phyloP scores from a whole-genome alignment of 2,113 vertebrate species.

The Eidolon helvum region DNA sequence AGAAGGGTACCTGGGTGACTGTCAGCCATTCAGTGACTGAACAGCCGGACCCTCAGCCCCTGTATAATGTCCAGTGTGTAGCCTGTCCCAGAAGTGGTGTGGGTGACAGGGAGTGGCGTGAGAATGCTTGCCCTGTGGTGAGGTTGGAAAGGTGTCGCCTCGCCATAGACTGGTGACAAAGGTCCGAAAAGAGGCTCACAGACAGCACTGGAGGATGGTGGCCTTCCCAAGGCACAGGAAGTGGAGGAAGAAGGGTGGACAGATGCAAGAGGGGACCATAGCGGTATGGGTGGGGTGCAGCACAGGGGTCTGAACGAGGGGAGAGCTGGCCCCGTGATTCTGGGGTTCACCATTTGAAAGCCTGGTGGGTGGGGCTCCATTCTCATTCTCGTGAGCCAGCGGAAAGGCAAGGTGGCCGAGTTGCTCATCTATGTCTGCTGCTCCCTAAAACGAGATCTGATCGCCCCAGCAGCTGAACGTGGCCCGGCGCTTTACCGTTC shows the following conservation, averaged over 20 bases:
- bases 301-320: background rate
- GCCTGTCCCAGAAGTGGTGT: background rate
- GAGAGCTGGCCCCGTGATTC: too few species aligned
- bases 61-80: fast-evolving
- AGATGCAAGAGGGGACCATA: background rate
- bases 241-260: background rate
- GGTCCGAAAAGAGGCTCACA: background rate
- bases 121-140: background rate
- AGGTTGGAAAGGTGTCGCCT: background rate
- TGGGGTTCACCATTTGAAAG: background rate
- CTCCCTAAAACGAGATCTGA: background rate
- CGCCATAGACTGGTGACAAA: background rate
- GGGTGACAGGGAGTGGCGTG: background rate
- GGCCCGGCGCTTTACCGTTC: background rate
- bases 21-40: background rate
- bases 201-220: background rate
- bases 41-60: background rate
- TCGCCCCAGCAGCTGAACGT: background rate
- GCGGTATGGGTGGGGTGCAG: background rate
- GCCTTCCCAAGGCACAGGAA: background rate
- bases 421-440: background rate
- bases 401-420: background rate
- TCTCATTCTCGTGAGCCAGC: background rate
- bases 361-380: background rate
- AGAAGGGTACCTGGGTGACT: background rate